Evolutionary conservation across 1,140 invertebrate species (phyloP), one percentile per base, ranked within the genome.

Genomic region (Antheraea pernyi): DNA sequence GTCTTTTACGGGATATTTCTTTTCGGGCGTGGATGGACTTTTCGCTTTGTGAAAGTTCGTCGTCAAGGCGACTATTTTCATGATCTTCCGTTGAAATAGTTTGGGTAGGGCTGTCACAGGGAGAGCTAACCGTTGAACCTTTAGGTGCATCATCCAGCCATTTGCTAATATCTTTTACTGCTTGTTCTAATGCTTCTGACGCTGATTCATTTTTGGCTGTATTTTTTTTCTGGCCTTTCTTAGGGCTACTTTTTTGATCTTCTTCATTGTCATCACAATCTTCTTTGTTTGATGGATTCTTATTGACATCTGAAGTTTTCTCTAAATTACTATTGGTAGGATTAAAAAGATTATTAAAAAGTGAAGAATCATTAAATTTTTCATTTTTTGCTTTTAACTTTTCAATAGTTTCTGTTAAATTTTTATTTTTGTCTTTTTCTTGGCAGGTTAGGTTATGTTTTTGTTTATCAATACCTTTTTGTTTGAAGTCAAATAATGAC

Each of bases 141-240:
- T 94, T 95, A 0, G 97, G 97, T 4, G 96, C 95, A 75, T 97
- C 96, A 82, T 97, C 96, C 59, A 98, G 88, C 96, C 96, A 97
- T 81, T 97, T 97, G 80, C 96, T 97, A 22, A 98, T 97, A 83
- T 97, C 97, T 94, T 97, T 97, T 6, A 97, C 92, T 19, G 96
- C 97, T 92, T 97, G 96, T 86, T 97, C 96, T 4, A 98, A 89
- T 0, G 96, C 97, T 72, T 97, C 96, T 68, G 97, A 94, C 9
- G 95, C 95, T 8, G 95, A 94, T 73, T 93, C 93, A 78, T 93
- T 95, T 77, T 93, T 94, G 11, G 90, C 88, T 2, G 83, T 78
- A 77, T 79, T 89, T 65, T 86, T 88, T 67, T 89, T 90, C 5
- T 72, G 66, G n/a, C 68, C 74, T 72, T 80, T 88, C 67, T 86